Base-by-base conservation (phyloP, 2,797 vertebrate genomes). In the Dermochelys coriacea region DNA sequence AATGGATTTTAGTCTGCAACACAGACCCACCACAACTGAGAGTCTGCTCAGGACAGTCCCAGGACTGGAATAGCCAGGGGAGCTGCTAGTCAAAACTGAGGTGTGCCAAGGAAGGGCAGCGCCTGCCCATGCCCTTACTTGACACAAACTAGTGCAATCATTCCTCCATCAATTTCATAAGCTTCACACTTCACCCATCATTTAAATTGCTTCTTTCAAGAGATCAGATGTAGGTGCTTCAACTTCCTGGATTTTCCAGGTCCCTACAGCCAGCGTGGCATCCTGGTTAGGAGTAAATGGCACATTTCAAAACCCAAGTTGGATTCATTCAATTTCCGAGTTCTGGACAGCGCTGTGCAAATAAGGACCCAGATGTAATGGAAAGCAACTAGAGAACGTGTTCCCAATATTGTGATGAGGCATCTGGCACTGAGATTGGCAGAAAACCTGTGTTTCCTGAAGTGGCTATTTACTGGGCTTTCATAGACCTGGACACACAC, bases 181-280 rank as follows among this genome's bases (percentile, higher is more conserved):
- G 23, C 45, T 14, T 75, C 45, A 75, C 88, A 80, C 86, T 68
- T 52, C 52, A 57, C 2, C 31, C 0, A 0, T 31, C 8, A 34
- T 54, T 34, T 1, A 25, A 82, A 51, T 59, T 15, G 51, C 49
- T 59, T 25, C 77, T 90, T 74, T 79, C 4, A 16, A 86, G 74
- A 52, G 71, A 91, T 68, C 87, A 91, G 87, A 85, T 86, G 85
- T 61, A 61, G 57, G 6, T 87, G 37, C 68, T 71, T 41, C 68
- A 71, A 25, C 68, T 41, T 12, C 52, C 71, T 57, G 50, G 21
- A 34, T 64, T 8, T 79, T 61, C 51, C 54, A 89, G 59, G 84
- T 16, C 85, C 86, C 49, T 82, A 16, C 7, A 81, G 7, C 5
- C 90, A 61, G 37, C 21, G 34, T 23, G 9, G 47, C 54, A 83